phyloP scores from a whole-genome alignment of 2,113 vertebrate genomes.

The Mugil cephalus region DNA sequence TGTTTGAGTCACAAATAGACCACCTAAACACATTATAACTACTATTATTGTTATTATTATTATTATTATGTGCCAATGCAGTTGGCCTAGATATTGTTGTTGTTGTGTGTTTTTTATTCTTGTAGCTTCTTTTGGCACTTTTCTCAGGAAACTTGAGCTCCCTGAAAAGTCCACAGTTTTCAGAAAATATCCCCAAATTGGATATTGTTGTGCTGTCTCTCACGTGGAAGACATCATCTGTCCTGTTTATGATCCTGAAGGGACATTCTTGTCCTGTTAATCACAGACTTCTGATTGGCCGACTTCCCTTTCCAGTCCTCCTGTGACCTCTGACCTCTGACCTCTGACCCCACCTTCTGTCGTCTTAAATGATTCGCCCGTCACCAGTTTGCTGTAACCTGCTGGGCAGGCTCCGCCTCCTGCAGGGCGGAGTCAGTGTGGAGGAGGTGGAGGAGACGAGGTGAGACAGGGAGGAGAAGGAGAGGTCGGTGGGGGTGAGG shows the following conservation, averaged over 20 bases:
- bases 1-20: no score
- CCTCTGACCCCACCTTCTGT: slow-evolving; percentile 7
- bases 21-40: no score
- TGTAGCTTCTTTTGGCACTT: no score
- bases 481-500: slow-evolving; percentile 40
- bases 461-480: slow-evolving; percentile 54
- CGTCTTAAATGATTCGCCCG: slow-evolving; percentile 13
- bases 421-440: not conserved
- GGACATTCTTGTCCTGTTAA: slow-evolving; percentile 2
- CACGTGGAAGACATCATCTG: slow-evolving; percentile 35
- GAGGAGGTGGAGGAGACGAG: slow-evolving; percentile 47
- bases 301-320: slow-evolving; percentile 20
- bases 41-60: no score
- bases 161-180: no score
- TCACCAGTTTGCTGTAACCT: slow-evolving; percentile 33
- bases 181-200: no score
- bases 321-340: not conserved
- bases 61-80: no score
- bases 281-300: not conserved
- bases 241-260: not conserved
- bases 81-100: no score
- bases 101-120: no score
- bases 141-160: no score
- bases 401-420: slow-evolving; percentile 59
- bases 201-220: slow-evolving; percentile 7